Evolutionary conservation across 2,888 invertebrate genomes (phyloP).

Genomic region (Melanophora roralis): DNA sequence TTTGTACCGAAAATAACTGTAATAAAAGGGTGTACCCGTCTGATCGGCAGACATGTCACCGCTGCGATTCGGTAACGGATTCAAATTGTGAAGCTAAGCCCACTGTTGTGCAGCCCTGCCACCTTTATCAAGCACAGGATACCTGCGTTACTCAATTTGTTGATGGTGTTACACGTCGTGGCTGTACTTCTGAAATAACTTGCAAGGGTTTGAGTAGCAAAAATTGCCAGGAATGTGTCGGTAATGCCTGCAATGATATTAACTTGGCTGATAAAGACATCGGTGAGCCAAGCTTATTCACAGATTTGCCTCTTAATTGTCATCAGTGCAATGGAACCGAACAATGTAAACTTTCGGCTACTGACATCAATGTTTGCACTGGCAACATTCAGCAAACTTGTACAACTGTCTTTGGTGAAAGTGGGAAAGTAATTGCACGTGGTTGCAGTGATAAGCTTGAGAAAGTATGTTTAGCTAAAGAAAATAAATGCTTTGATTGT

Average conservation of each 20-base stretch:
- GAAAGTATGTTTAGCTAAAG: conserved; percentile 56
- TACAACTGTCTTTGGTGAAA: conserved; percentile 55
- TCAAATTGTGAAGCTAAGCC: conserved; percentile 61
- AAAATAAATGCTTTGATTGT: conserved; percentile 68
- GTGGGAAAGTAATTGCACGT: conserved; percentile 60
- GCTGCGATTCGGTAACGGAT: conserved; percentile 63
- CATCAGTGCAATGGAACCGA: conserved; percentile 61
- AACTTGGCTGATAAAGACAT: conserved; percentile 46
- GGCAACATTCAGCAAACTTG: conserved; percentile 64
- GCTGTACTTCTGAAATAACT: conserved; percentile 63
- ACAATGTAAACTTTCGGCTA: conserved; percentile 45
- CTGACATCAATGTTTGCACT: conserved; percentile 46
- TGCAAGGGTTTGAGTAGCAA: conserved; percentile 58
- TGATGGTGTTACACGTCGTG: conserved; percentile 63
- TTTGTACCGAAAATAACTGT: conserved; percentile 62
- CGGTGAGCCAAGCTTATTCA: conserved; percentile 64
- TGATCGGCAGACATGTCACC: conserved; percentile 62
- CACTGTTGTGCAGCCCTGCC: conserved; percentile 49
- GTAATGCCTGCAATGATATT: conserved; percentile 58
- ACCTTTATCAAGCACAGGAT: conserved; percentile 59
- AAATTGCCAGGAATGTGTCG: conserved; percentile 60
- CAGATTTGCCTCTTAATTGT: conserved; percentile 65
- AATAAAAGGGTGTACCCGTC: conserved; percentile 62
- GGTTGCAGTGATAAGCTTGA: conserved; percentile 65
- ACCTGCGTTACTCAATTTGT: conserved; percentile 63